Evolutionary conservation across 2,797 vertebrate genomes (phyloP).

Genomic region (Acanthis flammea): DNA sequence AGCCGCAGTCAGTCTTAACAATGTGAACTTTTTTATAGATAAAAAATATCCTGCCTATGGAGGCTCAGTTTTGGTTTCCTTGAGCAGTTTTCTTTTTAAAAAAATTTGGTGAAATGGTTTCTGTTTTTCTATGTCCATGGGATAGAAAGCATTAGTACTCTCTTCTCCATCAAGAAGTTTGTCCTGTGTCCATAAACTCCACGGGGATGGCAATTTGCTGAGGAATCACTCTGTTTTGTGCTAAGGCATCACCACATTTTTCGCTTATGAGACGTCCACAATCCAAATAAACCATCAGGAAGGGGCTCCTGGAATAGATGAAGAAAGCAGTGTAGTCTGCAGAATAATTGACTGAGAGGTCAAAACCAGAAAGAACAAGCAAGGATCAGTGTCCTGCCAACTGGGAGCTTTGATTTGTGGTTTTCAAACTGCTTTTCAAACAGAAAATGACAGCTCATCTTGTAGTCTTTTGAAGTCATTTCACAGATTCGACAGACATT

Average conservation of each 20-base stretch:
- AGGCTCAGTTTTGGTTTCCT: not conserved
- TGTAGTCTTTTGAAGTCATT: not conserved
- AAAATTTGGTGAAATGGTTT: not conserved
- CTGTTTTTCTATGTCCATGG: rapidly evolving
- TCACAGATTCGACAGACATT: not conserved
- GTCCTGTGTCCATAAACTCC: not conserved
- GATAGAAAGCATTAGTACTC: not conserved
- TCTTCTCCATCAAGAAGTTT: not conserved
- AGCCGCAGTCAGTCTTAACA: rapidly evolving
- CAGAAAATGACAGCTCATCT: not conserved
- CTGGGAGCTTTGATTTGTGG: not conserved
- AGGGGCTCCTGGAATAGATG: not conserved
- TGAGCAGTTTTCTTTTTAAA: not conserved
- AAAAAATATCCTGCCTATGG: not conserved
- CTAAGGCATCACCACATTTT: not conserved
- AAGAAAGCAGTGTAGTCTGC: not conserved
- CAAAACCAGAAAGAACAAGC: not conserved
- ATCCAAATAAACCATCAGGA: not conserved
- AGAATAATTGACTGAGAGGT: not conserved
- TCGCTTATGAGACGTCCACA: not conserved
- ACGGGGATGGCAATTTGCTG: not conserved
- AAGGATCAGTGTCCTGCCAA: not conserved
- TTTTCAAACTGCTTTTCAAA: not conserved
- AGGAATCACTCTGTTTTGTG: not conserved
- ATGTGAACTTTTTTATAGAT: not conserved